These are phyloP conservation scores for Anabacerthia variegaticeps DNA, from an alignment of 2,797 vertebrate genomes.

Conservation along the genomic window DNA sequence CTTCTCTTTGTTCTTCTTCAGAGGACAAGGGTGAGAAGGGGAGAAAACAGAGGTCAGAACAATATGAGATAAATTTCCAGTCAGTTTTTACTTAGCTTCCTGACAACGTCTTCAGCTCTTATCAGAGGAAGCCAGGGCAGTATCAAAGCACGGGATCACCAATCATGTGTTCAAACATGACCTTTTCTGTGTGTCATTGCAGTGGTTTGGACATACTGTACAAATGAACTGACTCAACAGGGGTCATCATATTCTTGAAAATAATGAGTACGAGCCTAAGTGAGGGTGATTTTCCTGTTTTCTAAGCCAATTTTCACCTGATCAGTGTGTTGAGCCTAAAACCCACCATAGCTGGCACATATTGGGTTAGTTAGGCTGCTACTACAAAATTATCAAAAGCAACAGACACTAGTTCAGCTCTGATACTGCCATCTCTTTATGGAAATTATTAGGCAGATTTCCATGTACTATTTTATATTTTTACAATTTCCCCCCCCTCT, in stretches of 20 bases:
- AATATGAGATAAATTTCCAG: background rate
- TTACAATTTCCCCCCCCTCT: too few relatives aligned
- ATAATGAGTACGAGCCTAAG: background rate
- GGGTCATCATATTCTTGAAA: background rate
- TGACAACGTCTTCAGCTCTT: background rate
- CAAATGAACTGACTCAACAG: background rate
- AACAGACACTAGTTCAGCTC: background rate
- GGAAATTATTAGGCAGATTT: background rate
- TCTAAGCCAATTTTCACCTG: background rate
- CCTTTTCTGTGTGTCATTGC: background rate
- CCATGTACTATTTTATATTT: fast-evolving
- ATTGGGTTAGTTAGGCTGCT: background rate
- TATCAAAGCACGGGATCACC: background rate
- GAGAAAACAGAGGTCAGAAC: background rate
- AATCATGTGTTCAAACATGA: background rate
- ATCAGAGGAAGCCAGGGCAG: background rate
- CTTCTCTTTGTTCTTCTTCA: background rate
- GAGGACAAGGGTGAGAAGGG: background rate
- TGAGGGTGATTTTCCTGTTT: background rate
- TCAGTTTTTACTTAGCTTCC: background rate
- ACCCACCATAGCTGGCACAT: background rate
- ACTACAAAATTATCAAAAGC: background rate
- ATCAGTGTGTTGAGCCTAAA: background rate
- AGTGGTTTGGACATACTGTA: background rate
- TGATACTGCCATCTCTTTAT: background rate